A percentile compares a stretch with the other conserved stretches of the same genome.
Evolutionary conservation across 2,113 vertebrate genomes (phyloP).

Genomic region (Podiceps cristatus): DNA sequence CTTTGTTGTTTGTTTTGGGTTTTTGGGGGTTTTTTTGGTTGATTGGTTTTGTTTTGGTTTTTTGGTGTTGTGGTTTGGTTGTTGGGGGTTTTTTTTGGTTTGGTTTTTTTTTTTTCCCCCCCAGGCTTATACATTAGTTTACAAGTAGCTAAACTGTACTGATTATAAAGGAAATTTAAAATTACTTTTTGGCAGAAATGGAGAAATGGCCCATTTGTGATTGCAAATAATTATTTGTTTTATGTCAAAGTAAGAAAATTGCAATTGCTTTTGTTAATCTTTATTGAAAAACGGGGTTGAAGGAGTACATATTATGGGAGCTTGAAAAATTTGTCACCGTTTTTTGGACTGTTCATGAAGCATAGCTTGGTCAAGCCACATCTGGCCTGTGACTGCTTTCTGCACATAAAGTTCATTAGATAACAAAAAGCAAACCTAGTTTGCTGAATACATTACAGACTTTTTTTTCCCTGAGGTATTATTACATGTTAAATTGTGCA

Average conservation of each 20-base stretch:
- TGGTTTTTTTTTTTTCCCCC: no score
- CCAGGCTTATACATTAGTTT: not conserved
- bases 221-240: constrained; percentile 20
- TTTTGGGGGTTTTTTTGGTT: no score
- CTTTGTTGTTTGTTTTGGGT: not conserved
- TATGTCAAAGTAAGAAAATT: constrained; percentile 16
- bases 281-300: constrained; percentile 20
- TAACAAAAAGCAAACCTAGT: not conserved
- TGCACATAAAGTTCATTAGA: not conserved
- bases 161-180: constrained; percentile 35
- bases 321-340: constrained; percentile 39
- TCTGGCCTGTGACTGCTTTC: constrained; percentile 19
- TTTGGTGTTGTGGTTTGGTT: no score
- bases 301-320: not conserved
- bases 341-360: constrained; percentile 43
- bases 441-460: not conserved
- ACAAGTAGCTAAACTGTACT: not conserved
- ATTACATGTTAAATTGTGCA: not conserved
- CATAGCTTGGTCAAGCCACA: not conserved
- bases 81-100: no score
- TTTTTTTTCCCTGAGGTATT: not conserved
- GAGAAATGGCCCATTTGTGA: not conserved
- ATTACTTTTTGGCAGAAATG: constrained; percentile 23
- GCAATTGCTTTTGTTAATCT: not conserved
- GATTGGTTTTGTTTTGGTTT: no score